Evolutionary conservation across 2,888 invertebrate genomes (phyloP), one percentile per base, ranked within the genome.

Genomic region (Rhamnusium bicolor): DNA sequence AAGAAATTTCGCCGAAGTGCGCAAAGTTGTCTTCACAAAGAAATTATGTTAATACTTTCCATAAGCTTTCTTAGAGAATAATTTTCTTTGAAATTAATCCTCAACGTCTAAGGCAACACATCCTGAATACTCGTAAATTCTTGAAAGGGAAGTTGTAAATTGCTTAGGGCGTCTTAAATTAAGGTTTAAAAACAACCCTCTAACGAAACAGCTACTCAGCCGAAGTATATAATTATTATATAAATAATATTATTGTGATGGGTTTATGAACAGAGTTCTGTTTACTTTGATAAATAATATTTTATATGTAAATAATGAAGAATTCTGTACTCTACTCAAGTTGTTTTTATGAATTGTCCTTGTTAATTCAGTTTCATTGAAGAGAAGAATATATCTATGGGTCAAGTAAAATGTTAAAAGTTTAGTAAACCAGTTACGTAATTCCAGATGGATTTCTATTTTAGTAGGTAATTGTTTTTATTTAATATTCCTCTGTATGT

Each of bases 1-100:
- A 24, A 54, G 54, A 24, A 54, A 54, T n/a, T 54, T 54, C 21
- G n/a, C 54, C 21, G 40, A 54, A 54, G 54, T 24, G 54, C 5
- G 24, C 54, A 21, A 54, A 54, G 12, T 54, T 54, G 24, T 21
- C 24, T 21, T 19, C 21, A 21, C 21, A 54, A 54, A 54, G 54
- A 54, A 54, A 54, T 54, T 54, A n/a, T 54, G 40, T n/a, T 40
- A 40, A 40, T 40, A 40, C 40, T 40, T 40, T 40, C 40, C 40
- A n/a, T 40, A 40, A 40, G 40, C 40, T n/a, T 3, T 40, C n/a
- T 40, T n/a, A 10, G 40, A 40, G 40, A 40, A 40, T 40, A 40
- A 40, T 40, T 40, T 40, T 40, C 40, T 40, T 40, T 40, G 40
- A 40, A 40, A 40, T 40, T 40, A 40, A 40, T 40, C 40, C 40